These are phyloP conservation scores for Leptinotarsa rubiginosa DNA, from an alignment of 2,888 invertebrate genomes.

Conservation along the genomic window DNA sequence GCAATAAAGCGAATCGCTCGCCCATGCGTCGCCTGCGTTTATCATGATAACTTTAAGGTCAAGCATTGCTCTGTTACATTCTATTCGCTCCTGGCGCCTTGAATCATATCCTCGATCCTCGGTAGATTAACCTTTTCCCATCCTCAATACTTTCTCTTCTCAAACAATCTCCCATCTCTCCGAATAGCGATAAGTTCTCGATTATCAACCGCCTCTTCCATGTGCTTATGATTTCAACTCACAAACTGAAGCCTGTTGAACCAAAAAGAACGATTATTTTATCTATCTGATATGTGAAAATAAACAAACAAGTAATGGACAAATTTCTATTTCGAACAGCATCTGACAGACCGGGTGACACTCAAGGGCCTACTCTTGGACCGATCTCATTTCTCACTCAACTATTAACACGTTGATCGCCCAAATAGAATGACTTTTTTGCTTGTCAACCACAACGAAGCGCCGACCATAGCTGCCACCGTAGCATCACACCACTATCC, in stretches of 20 bases:
- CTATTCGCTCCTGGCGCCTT: conserved; percentile 45
- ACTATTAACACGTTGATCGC: too few species aligned
- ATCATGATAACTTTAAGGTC: conserved; percentile 63
- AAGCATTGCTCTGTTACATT: conserved; percentile 49
- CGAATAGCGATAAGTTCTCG: conserved; percentile 22
- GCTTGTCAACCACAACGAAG: too few species aligned
- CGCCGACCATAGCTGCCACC: too few species aligned
- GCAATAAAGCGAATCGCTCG: conserved; percentile 66
- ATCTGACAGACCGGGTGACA: too few species aligned
- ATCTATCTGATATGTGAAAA: too few species aligned
- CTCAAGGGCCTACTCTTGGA: too few species aligned
- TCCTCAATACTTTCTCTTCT: conserved; percentile 37
- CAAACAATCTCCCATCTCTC: conserved; percentile 40
- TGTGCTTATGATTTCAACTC: not conserved
- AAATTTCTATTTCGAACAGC: too few species aligned
- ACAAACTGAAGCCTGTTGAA: not conserved
- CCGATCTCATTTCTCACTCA: too few species aligned
- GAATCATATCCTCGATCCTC: conserved; percentile 57
- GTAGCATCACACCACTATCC: too few species aligned
- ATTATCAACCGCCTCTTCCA: not conserved
- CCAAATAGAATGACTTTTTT: too few species aligned
- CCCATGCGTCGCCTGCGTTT: conserved; percentile 66
- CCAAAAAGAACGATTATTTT: not conserved
- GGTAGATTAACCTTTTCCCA: conserved; percentile 51
- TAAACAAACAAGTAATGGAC: too few species aligned